These are phyloP conservation scores for Centropus bengalensis DNA, from an alignment of 2,113 vertebrate genomes.

Conservation along the genomic window DNA sequence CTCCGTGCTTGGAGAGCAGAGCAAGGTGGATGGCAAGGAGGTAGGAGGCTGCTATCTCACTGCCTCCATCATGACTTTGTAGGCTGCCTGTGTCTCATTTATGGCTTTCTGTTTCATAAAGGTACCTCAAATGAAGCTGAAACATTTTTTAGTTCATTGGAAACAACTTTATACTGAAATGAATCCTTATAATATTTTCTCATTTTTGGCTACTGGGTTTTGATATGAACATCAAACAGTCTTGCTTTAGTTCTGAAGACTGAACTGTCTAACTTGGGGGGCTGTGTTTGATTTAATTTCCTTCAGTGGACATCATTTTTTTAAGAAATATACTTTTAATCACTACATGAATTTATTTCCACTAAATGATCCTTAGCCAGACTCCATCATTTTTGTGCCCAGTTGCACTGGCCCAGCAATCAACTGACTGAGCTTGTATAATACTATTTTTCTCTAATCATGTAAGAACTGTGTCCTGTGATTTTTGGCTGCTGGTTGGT, in stretches of 20 bases:
- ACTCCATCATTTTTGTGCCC: background rate
- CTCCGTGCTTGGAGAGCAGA: rapidly evolving
- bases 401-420: background rate
- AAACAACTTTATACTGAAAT: background rate
- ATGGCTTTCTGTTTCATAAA: background rate
- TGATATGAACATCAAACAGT: background rate
- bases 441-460: background rate
- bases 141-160: background rate
- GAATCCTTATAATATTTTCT: background rate
- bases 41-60: background rate
- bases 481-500: background rate
- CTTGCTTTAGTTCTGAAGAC: background rate
- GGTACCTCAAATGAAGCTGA: background rate
- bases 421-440: background rate
- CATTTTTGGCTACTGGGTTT: background rate
- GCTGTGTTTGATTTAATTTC: background rate
- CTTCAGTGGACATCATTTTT: background rate
- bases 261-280: background rate
- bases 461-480: background rate
- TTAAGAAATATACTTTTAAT: background rate
- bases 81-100: background rate
- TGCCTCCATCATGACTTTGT: background rate
- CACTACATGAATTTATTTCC: background rate
- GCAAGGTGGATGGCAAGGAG: rapidly evolving
- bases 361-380: background rate